Percentiles rank a stretch among this genome's conserved stretches.
phyloP scores from a whole-genome alignment of 1,140 invertebrate genomes.

The Ganaspis sp. region DNA sequence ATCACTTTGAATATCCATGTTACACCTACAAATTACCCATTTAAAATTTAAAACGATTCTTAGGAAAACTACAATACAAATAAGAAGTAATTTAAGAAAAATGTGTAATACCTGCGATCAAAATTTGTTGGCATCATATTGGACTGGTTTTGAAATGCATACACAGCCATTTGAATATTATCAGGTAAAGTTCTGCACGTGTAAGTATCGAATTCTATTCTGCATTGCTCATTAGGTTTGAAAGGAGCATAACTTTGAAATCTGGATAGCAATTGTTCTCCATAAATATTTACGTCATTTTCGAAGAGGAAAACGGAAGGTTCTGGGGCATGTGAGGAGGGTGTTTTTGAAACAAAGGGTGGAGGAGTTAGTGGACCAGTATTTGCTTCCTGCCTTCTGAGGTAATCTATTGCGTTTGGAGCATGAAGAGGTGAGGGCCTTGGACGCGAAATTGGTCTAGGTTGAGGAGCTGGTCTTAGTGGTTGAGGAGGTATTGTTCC shows the following conservation, averaged over 20 bases:
- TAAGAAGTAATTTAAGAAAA: too few species aligned
- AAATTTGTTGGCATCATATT: conserved; percentile 47
- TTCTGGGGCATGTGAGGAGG: conserved; percentile 46
- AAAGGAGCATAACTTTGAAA: conserved; percentile 42
- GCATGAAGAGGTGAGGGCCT: conserved; percentile 69
- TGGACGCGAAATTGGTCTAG: conserved; percentile 65
- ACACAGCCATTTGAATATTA: conserved; percentile 62
- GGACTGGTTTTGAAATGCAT: conserved; percentile 50
- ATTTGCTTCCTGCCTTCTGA: conserved; percentile 64
- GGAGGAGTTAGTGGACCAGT: conserved; percentile 66
- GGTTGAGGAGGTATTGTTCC: conserved; percentile 77
- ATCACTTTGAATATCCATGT: conserved; percentile 48
- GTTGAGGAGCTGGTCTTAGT: conserved; percentile 75
- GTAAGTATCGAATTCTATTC: conserved; percentile 40
- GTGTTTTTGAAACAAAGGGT: conserved; percentile 52
- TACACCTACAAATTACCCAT: conserved; percentile 20
- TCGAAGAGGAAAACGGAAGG: conserved; percentile 63
- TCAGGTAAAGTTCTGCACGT: conserved; percentile 48
- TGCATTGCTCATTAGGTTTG: conserved; percentile 43
- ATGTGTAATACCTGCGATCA: conserved; percentile 52
- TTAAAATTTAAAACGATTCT: too few species aligned
- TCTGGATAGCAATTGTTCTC: conserved; percentile 45
- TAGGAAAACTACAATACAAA: too few species aligned
- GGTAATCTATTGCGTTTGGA: conserved; percentile 61
- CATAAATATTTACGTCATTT: conserved; percentile 42